Percentiles rank a stretch among this genome's conserved stretches.
These are phyloP conservation scores for Tetropium fuscum DNA, from an alignment of 2,888 invertebrate genomes.

Conservation along the genomic window DNA sequence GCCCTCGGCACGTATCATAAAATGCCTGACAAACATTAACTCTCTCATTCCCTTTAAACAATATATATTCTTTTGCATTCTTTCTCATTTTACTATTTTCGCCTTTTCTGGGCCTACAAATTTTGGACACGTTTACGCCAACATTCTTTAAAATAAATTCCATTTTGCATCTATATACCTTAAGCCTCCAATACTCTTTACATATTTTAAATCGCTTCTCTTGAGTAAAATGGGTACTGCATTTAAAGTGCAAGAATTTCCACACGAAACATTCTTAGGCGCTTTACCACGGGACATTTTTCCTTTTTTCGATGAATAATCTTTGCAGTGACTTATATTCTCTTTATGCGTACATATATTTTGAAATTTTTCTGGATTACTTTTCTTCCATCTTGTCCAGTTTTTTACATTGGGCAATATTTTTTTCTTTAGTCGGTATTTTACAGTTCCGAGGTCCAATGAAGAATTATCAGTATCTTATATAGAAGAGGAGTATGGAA, in stretches of 20 bases:
- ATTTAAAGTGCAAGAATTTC: constrained; percentile 15
- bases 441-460: no score
- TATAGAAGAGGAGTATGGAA: no score
- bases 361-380: no score
- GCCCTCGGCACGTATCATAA: constrained; percentile 44
- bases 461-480: no score
- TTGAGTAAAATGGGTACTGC: constrained; percentile 8
- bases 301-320: neutral
- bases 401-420: no score
- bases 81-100: neutral
- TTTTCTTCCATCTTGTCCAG: no score
- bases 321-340: neutral
- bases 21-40: constrained; percentile 12
- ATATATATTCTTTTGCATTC: constrained; percentile 13
- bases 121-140: neutral
- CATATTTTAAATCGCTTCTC: constrained; percentile 7
- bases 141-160: constrained; percentile 1
- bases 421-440: no score
- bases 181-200: constrained; percentile 13
- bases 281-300: neutral
- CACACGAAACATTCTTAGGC: neutral
- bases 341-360: no score
- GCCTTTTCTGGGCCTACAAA: neutral
- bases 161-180: constrained; percentile 9
- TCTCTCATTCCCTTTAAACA: constrained; percentile 12